phyloP scores from a whole-genome alignment of 2,797 vertebrate genomes.

The Muscicapa striata region DNA sequence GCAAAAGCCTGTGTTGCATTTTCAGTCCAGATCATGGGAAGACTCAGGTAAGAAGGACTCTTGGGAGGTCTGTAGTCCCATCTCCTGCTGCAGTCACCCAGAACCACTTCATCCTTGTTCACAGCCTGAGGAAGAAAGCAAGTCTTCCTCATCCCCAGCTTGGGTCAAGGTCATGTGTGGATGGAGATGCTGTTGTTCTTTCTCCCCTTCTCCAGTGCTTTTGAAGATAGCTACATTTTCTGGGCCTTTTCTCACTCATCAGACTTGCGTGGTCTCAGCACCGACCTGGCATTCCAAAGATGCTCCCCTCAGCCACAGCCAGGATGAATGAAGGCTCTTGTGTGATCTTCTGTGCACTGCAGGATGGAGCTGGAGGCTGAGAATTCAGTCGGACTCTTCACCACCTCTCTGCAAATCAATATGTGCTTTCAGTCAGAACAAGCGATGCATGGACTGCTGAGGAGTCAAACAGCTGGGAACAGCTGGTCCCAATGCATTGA shows the following conservation, averaged over 20 bases:
- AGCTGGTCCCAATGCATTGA: rapidly evolving
- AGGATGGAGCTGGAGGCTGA: neutral
- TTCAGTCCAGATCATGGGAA: neutral
- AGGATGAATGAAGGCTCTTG: rapidly evolving
- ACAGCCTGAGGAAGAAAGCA: neutral
- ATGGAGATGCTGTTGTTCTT: neutral
- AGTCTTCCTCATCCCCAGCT: neutral
- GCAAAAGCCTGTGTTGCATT: neutral
- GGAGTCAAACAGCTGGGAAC: neutral
- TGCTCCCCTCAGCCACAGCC: neutral
- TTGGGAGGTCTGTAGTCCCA: neutral
- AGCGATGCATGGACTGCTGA: rapidly evolving
- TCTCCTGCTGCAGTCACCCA: neutral
- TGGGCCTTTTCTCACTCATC: neutral
- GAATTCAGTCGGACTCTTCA: neutral
- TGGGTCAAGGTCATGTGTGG: neutral
- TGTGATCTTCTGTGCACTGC: neutral
- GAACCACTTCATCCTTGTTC: neutral
- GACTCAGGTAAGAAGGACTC: neutral
- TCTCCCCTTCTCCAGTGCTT: neutral
- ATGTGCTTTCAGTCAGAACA: neutral
- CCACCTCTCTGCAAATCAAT: neutral
- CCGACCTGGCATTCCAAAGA: rapidly evolving
- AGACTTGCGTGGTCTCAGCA: neutral
- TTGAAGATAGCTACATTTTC: neutral